Conservation (phyloP, 23 tunicate species). For the Halocynthia roretzi region DNA sequence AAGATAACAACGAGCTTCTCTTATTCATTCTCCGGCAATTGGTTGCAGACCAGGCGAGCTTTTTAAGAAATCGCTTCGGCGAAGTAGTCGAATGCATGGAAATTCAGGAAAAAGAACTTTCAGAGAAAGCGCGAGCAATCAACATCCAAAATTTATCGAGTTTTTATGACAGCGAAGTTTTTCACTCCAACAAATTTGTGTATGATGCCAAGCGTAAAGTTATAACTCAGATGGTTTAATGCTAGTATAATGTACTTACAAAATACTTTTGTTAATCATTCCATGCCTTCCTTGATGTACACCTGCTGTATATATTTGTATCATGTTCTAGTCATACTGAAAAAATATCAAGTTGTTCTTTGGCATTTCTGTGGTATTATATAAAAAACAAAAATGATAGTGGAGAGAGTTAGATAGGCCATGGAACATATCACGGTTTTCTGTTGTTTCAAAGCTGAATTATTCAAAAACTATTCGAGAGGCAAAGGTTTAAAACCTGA, state of each 20-base stretch:
- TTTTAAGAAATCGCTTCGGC: conserved; percentile 70
- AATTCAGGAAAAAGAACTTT: conserved; percentile 83
- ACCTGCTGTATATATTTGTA: too few relatives aligned
- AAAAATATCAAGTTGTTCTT: too few relatives aligned
- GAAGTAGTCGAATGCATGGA: conserved; percentile 58
- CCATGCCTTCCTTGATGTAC: too few relatives aligned
- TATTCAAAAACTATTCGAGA: too few relatives aligned
- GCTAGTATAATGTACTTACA: not conserved
- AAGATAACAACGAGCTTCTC: conserved; percentile 96
- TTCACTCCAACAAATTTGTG: conserved; percentile 65
- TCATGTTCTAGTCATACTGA: too few relatives aligned
- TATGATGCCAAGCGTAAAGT: conserved; percentile 77
- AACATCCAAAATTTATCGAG: conserved; percentile 62
- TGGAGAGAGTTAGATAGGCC: too few relatives aligned
- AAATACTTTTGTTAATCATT: too few relatives aligned
- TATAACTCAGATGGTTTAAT: conserved; percentile 71
- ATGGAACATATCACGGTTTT: too few relatives aligned
- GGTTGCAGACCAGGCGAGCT: conserved; percentile 63
- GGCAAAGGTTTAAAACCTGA: too few relatives aligned
- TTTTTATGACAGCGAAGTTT: conserved; percentile 70
- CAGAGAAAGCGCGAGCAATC: conserved; percentile 84
- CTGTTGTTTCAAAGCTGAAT: too few relatives aligned
- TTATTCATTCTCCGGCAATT: conserved; percentile 87
- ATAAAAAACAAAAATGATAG: too few relatives aligned
- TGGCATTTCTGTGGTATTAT: too few relatives aligned